Percentiles rank a stretch among this genome's conserved stretches.
These are phyloP conservation scores for Leptopilina drosophilae DNA, from an alignment of 2,888 invertebrate species.

Conservation along the genomic window DNA sequence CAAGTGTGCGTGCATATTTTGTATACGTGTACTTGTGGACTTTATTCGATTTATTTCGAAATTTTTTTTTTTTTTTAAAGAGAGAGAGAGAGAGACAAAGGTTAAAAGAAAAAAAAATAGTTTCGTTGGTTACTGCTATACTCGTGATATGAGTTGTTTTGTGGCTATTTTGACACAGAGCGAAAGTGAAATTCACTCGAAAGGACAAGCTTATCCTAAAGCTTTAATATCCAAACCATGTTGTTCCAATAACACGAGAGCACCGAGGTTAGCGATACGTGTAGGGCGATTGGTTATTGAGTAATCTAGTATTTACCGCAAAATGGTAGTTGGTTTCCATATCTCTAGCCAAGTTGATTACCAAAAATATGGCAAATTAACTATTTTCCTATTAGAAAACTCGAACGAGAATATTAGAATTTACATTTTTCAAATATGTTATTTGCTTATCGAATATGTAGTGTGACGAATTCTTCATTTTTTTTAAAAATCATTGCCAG, in stretches of 20 bases:
- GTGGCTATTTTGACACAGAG: conserved; percentile 22
- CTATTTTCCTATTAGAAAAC: background rate
- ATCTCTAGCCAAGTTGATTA: conserved; percentile 28
- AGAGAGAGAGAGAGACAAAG: background rate
- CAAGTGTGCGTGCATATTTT: background rate
- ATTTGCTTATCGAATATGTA: background rate
- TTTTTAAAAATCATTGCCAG: too few species aligned
- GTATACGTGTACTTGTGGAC: too few species aligned
- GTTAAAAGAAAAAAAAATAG: background rate
- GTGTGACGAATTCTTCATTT: too few species aligned
- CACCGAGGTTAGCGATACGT: conserved; percentile 35
- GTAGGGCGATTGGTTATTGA: conserved; percentile 39
- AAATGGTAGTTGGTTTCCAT: conserved; percentile 31
- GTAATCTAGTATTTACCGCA: conserved; percentile 38
- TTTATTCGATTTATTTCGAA: conserved; percentile 10
- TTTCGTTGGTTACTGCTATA: background rate
- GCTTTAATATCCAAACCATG: conserved; percentile 28
- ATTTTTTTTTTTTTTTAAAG: background rate
- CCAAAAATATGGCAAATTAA: conserved; percentile 9
- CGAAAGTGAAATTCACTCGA: conserved; percentile 32
- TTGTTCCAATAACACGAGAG: conserved; percentile 33
- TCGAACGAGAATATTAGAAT: background rate
- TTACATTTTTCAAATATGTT: too few species aligned
- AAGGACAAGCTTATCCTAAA: conserved; percentile 34
- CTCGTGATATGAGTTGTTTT: background rate